phyloP scores from a whole-genome alignment of 2,888 invertebrate genomes.

The Itoplectis maculator region DNA sequence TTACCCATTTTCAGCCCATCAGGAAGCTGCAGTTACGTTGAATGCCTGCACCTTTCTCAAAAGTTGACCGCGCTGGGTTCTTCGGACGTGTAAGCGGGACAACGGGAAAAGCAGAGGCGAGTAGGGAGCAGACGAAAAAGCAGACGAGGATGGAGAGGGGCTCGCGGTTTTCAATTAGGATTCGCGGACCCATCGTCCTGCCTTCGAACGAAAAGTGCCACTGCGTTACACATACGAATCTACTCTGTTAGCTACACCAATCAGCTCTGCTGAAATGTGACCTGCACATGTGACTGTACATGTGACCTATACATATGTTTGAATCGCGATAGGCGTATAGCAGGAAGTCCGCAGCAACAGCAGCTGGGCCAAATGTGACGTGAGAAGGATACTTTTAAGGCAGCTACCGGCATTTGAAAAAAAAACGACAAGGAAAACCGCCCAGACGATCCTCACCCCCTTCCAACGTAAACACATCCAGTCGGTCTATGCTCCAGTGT shows the following conservation, averaged over 20 bases:
- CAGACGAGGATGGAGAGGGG: no score
- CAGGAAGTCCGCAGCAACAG: conserved; percentile 46
- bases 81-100: no score
- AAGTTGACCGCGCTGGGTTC: no score
- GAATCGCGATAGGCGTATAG: conserved; percentile 52
- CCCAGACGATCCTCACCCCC: conserved; percentile 52
- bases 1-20: no score
- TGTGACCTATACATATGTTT: conserved; percentile 14
- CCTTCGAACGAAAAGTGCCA: conserved; percentile 62
- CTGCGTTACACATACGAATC: conserved; percentile 26
- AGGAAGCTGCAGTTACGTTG: no score
- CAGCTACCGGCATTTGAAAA: conserved; percentile 50
- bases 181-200: conserved; percentile 44
- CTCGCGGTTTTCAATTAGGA: conserved; percentile 70
- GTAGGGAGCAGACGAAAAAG: no score
- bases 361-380: conserved; percentile 71
- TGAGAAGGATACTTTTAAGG: conserved; percentile 70
- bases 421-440: conserved; percentile 52
- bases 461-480: conserved; percentile 25
- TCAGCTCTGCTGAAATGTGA: conserved; percentile 14
- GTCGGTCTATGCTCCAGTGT: conserved; percentile 22
- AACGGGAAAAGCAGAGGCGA: no score
- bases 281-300: conserved; percentile 15
- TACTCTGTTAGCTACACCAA: no score
- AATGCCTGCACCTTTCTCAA: no score